Conservation (phyloP, 2,113 vertebrate genomes). For the Orthonyx spaldingii region DNA sequence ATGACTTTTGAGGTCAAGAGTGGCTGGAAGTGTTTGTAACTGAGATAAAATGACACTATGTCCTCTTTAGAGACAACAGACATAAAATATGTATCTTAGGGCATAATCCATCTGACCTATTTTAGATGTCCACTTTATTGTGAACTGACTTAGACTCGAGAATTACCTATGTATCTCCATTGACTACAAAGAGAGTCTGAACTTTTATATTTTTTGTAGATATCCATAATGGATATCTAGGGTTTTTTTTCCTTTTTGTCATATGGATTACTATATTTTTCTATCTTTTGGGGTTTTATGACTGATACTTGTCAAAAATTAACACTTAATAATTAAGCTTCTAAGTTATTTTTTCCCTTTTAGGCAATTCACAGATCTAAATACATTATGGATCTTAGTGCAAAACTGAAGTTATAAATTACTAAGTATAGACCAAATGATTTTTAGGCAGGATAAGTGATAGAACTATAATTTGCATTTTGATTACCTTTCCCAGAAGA, state of each 20-base stretch:
- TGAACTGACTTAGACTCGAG: neutral
- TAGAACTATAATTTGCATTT: conserved; percentile 36
- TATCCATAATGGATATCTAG: no score
- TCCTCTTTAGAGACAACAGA: neutral
- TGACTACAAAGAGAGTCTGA: neutral
- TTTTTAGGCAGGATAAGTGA: conserved; percentile 32
- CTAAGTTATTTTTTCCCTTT: neutral
- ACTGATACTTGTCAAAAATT: neutral
- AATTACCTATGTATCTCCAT: neutral
- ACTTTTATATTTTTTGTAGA: neutral
- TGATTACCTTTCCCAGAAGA: conserved; percentile 48
- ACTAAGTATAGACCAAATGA: conserved; percentile 3
- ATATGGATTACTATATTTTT: neutral
- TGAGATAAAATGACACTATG: neutral
- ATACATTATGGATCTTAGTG: neutral
- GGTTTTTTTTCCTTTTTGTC: neutral
- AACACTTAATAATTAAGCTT: neutral
- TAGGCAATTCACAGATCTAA: neutral
- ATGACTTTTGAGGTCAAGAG: neutral
- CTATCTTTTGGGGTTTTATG: neutral
- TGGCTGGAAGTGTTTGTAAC: neutral
- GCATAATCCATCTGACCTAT: neutral
- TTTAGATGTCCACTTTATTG: neutral
- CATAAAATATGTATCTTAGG: neutral
- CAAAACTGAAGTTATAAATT: conserved; percentile 9